Evolutionary conservation across 1,140 invertebrate genomes (phyloP).

Genomic region (Vanessa atalanta): DNA sequence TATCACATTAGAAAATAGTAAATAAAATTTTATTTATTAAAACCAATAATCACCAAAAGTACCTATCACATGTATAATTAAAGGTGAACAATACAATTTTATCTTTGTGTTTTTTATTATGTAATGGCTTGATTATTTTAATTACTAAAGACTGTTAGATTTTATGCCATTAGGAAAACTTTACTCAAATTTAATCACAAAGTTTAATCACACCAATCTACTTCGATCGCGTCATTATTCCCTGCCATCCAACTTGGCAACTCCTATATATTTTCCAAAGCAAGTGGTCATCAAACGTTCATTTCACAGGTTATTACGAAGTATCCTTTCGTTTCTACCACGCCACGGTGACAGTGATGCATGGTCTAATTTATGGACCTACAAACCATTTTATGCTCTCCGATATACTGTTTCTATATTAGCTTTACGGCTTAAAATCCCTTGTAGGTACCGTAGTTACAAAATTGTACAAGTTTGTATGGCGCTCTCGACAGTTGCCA

Average conservation of each 20-base stretch:
- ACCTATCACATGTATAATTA: too few relatives aligned
- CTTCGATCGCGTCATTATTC: constrained; percentile 45
- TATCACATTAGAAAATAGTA: too few relatives aligned
- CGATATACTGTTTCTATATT: constrained; percentile 31
- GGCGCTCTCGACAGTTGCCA: constrained; percentile 49
- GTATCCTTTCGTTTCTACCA: constrained; percentile 57
- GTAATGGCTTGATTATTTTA: neutral
- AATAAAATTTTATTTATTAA: too few relatives aligned
- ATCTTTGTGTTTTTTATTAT: too few relatives aligned
- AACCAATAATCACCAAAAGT: too few relatives aligned
- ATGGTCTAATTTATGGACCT: constrained; percentile 68
- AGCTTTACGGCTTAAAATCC: constrained; percentile 47
- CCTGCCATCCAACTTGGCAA: constrained; percentile 33
- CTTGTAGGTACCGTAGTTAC: constrained; percentile 28
- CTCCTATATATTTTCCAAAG: constrained; percentile 46
- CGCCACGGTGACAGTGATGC: constrained; percentile 65
- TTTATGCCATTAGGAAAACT: constrained; percentile 27
- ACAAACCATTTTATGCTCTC: constrained; percentile 45
- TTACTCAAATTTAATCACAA: constrained; percentile 11
- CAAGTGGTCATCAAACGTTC: constrained; percentile 66
- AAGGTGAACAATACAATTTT: too few relatives aligned
- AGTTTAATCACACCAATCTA: constrained; percentile 35
- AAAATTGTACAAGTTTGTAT: constrained; percentile 53
- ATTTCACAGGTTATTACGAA: constrained; percentile 74
- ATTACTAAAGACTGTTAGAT: neutral